These are phyloP conservation scores for Oxyscelio sp. DNA, from an alignment of 2,888 invertebrate species.

Conservation along the genomic window DNA sequence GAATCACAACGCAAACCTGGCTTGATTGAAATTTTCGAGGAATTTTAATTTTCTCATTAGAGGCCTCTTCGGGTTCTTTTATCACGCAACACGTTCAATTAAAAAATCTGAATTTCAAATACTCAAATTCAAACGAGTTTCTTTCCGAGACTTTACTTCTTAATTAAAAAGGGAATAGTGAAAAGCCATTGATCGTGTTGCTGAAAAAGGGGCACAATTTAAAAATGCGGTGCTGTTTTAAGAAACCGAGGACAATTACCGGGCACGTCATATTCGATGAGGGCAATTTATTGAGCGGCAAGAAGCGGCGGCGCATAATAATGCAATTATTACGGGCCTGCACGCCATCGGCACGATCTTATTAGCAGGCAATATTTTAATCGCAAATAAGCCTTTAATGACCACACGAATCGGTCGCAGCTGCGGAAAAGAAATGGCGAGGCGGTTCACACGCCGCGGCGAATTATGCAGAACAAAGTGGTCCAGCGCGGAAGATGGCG, in stretches of 20 bases:
- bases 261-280: conserved; percentile 66
- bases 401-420: conserved; percentile 79
- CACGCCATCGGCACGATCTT: conserved; percentile 81
- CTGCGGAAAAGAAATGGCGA: conserved; percentile 60
- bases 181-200: background rate
- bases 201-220: background rate
- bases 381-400: conserved; percentile 85
- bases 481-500: conserved; percentile 63
- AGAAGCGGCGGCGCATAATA: conserved; percentile 82
- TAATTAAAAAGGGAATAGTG: conserved; percentile 37
- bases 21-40: background rate
- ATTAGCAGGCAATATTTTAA: conserved; percentile 88
- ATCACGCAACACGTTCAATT: conserved; percentile 36
- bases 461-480: conserved; percentile 70
- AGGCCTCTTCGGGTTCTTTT: background rate
- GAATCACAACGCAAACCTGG: conserved; percentile 2
- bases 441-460: conserved; percentile 63
- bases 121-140: conserved; percentile 30
- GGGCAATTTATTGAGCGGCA: conserved; percentile 80
- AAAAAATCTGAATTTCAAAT: conserved; percentile 57
- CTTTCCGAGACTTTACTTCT: conserved; percentile 39
- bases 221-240: background rate
- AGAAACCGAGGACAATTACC: conserved; percentile 53
- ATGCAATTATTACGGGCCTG: conserved; percentile 85
- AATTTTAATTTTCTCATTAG: conserved; percentile 44